Percentiles rank a stretch among this genome's conserved stretches.
phyloP scores from a whole-genome alignment of 2,888 invertebrate species.

The Lochmaea capreae region DNA sequence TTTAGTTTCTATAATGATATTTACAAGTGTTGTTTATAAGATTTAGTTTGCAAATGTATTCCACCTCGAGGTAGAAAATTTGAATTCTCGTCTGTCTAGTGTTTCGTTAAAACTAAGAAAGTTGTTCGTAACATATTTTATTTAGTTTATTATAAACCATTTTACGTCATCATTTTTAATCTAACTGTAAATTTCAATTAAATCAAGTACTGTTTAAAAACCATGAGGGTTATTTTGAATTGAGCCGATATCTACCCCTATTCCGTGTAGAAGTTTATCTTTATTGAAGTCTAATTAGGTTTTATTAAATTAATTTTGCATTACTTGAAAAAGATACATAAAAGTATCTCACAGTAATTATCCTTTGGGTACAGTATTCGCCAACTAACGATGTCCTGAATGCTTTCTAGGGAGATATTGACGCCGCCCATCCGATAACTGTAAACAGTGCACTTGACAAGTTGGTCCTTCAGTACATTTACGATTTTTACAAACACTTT shows the following conservation, averaged over 20 bases:
- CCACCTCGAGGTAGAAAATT: neutral
- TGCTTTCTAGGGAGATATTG: too few species aligned
- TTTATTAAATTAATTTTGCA: too few species aligned
- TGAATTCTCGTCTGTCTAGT: neutral
- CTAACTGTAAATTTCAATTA: conserved; percentile 5
- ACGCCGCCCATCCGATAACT: too few species aligned
- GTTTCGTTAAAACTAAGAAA: neutral
- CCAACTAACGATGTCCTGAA: too few species aligned
- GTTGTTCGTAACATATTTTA: neutral
- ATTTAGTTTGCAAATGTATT: conserved; percentile 14
- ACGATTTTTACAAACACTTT: too few species aligned
- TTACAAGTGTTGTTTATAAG: conserved; percentile 8
- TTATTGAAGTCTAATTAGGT: neutral
- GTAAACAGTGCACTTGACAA: too few species aligned
- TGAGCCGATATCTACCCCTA: conserved; percentile 8
- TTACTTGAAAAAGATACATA: too few species aligned
- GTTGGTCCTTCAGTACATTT: too few species aligned
- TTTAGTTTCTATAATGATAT: conserved; percentile 6
- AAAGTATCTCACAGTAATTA: too few species aligned
- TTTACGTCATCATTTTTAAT: too few species aligned
- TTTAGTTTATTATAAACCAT: neutral
- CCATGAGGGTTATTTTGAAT: conserved; percentile 9
- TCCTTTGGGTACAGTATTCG: too few species aligned
- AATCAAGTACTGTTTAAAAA: neutral
- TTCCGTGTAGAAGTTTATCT: neutral